A percentile compares a stretch with the other conserved stretches of the same genome.
phyloP scores from a whole-genome alignment of 2,797 vertebrate genomes.

The Kryptolebias ocellatus region DNA sequence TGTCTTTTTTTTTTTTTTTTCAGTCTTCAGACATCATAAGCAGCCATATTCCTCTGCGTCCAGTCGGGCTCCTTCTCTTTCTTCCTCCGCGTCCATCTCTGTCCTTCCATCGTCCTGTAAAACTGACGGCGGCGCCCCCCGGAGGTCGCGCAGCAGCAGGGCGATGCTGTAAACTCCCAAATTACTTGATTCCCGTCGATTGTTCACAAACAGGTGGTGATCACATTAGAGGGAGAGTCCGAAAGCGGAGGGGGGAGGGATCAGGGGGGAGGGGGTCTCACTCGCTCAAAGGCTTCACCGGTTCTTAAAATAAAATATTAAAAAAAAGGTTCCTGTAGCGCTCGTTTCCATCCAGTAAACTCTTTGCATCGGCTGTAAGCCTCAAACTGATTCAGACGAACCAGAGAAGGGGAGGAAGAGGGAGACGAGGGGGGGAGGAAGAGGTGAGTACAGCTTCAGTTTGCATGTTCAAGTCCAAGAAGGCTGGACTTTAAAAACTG shows the following conservation, averaged over 20 bases:
- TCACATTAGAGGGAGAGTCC: conserved; percentile 47
- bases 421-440: background rate
- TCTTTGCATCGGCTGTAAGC: conserved; percentile 40
- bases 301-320: conserved; percentile 4
- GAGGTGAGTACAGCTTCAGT: background rate
- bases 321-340: conserved; percentile 9
- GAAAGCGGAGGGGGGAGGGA: conserved; percentile 18
- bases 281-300: conserved; percentile 38
- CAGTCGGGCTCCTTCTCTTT: conserved; percentile 14
- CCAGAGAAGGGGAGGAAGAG: conserved; percentile 56
- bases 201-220: conserved; percentile 32
- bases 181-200: conserved; percentile 31
- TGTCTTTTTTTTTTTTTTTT: conserved; percentile 55
- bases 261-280: background rate
- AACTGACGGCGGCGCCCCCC: conserved; percentile 41
- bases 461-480: conserved; percentile 32
- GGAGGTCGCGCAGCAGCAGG: conserved; percentile 54
- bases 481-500: conserved; percentile 33
- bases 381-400: conserved; percentile 60
- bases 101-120: conserved; percentile 20
- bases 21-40: conserved; percentile 70
- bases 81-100: conserved; percentile 26
- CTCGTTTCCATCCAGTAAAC: conserved; percentile 40
- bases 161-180: conserved; percentile 40
- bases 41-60: conserved; percentile 63